A percentile compares a stretch with the other conserved stretches of the same genome.
These are phyloP conservation scores for Leptinotarsa tumamoca DNA, from an alignment of 2,888 invertebrate species.

Conservation along the genomic window DNA sequence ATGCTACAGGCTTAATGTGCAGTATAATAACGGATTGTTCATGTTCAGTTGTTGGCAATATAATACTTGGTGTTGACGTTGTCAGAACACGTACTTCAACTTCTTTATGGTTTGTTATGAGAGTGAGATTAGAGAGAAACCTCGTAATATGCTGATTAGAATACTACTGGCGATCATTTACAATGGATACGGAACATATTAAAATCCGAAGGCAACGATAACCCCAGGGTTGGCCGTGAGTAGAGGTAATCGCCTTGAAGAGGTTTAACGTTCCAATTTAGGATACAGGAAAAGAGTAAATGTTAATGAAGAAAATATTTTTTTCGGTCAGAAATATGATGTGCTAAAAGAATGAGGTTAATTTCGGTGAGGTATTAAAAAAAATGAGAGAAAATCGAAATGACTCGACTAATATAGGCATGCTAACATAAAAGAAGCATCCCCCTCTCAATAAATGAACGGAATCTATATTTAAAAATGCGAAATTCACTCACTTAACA, in stretches of 20 bases:
- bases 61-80: constrained; percentile 31
- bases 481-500: too few relatives aligned
- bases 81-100: constrained; percentile 33
- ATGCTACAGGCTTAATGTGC: constrained; percentile 39
- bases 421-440: too few relatives aligned
- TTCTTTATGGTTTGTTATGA: constrained; percentile 29
- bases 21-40: constrained; percentile 44
- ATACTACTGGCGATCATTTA: constrained; percentile 8
- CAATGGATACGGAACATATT: constrained; percentile 2
- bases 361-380: too few relatives aligned
- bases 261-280: not conserved
- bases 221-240: not conserved
- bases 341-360: not conserved
- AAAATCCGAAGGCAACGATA: not conserved
- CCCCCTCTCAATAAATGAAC: too few relatives aligned
- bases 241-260: not conserved
- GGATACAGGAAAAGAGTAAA: not conserved
- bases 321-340: not conserved
- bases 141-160: constrained; percentile 13
- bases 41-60: constrained; percentile 24
- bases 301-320: not conserved
- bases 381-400: too few relatives aligned
- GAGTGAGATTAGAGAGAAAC: constrained; percentile 15
- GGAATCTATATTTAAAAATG: too few relatives aligned
- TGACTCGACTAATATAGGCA: too few relatives aligned